Base-by-base conservation (phyloP, 2,113 vertebrate species). In the Naja naja region DNA sequence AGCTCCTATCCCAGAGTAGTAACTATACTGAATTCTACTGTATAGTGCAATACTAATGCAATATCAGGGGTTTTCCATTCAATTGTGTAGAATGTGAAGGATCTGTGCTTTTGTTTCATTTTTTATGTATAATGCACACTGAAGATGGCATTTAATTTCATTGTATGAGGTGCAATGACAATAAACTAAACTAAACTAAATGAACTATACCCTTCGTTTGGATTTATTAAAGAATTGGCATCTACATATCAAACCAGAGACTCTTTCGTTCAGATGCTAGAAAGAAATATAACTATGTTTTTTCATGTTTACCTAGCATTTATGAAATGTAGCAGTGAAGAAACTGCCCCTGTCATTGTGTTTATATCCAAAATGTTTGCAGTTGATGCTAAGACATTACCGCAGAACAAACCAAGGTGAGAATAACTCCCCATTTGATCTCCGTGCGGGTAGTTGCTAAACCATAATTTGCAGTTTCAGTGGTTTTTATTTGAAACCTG, bases 291-390 rank as follows among this genome's bases (percentile, higher is more conserved):
- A 89, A 93, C 60, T 88, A 45, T 69, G 95, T 95, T 18, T 0
- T 87, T 96, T 92, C 91, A 14, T 94, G 39, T 93, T 96, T 96
- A 10, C 96, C 91, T 97, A 99, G 99, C 98, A 9, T 99, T 99
- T 96, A 96, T 99, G 95, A 98, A 98, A 95, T 99, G 99, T 94
- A 98, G 98, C 81, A 98, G 98, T 88, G 98, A 97, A 90, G 98
- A 95, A 39, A 91, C 97, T 1, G 98, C 98, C 4, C 99, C 99
- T 0, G 98, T 99, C 94, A 99, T 99, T 91, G 95, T 99, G 91
- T 99, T 99, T 96, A 98, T 99, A 96, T 99, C 99, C 93, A 99
- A 99, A 98, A 99, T 99, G 99, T 99, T 99, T 97, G 98, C 98
- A 10, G 98, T 99, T 60, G 99, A 99, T 87, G 92, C 97, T 49